phyloP scores from a whole-genome alignment of 2,113 vertebrate species.

The Uria lomvia region DNA sequence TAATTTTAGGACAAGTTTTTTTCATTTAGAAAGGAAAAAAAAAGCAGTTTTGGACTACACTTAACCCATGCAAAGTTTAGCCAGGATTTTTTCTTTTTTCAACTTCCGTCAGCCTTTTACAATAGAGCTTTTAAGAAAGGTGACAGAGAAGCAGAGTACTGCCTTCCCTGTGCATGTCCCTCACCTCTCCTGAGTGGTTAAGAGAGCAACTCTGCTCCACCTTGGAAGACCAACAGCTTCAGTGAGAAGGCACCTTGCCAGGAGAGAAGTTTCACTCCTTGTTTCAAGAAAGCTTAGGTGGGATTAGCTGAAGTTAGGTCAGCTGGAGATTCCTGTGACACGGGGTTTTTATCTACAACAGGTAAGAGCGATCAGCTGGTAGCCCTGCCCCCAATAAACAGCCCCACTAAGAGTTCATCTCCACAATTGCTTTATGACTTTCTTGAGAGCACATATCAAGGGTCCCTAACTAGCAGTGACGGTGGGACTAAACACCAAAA shows the following conservation, averaged over 20 bases:
- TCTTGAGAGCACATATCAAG: neutral
- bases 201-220: neutral
- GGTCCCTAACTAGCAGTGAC: neutral
- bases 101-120: neutral
- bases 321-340: neutral
- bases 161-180: neutral
- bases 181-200: neutral
- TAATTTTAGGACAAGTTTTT: neutral
- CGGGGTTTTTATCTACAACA: neutral
- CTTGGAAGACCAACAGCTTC: neutral
- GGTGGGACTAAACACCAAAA: neutral
- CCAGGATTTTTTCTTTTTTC: neutral
- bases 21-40: neutral
- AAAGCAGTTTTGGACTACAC: accelerated
- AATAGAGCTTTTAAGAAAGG: neutral
- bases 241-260: neutral
- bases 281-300: neutral
- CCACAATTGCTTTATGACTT: neutral
- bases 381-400: neutral
- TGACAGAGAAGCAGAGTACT: neutral
- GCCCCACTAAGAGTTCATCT: neutral
- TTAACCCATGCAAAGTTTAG: neutral
- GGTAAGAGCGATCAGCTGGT: neutral
- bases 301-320: neutral
- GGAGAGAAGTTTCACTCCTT: neutral